These are phyloP conservation scores for Oryzias dopingdopingensis DNA, from an alignment of 2,797 vertebrate genomes.

Conservation along the genomic window DNA sequence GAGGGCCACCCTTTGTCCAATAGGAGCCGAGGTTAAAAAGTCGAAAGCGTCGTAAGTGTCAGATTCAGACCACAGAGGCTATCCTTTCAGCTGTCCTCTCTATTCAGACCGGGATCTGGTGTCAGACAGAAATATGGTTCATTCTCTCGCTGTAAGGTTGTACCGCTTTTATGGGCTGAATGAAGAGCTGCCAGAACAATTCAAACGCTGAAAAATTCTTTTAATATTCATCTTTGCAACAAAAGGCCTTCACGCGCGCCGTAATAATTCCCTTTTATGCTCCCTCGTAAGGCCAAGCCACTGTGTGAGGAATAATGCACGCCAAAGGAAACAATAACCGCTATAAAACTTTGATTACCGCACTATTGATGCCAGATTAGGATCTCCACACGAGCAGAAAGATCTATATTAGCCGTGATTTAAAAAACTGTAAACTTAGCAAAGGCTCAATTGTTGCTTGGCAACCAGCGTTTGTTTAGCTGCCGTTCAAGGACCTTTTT, in stretches of 20 bases:
- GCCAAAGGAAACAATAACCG: slow-evolving; percentile 17
- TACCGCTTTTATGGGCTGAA: slow-evolving; percentile 22
- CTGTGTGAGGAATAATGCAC: slow-evolving; percentile 3
- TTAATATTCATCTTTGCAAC: slow-evolving; percentile 45
- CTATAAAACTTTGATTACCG: slow-evolving; percentile 17
- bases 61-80: slow-evolving; percentile 52
- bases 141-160: slow-evolving; percentile 24
- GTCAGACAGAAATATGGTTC: slow-evolving; percentile 51
- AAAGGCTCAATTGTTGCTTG: slow-evolving; percentile 32
- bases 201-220: slow-evolving; percentile 44
- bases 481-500: slow-evolving; percentile 45
- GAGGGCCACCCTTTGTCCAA: slow-evolving; percentile 47
- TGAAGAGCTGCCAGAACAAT: slow-evolving; percentile 11
- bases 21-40: slow-evolving; percentile 67
- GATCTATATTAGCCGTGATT: slow-evolving; percentile 30
- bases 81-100: slow-evolving; percentile 53
- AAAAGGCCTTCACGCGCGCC: slow-evolving; percentile 12
- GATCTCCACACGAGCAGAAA: slow-evolving; percentile 23
- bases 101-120: slow-evolving; percentile 38
- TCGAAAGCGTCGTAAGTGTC: slow-evolving; percentile 64
- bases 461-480: slow-evolving; percentile 53
- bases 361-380: slow-evolving; percentile 23
- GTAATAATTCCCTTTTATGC: slow-evolving; percentile 14
- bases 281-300: slow-evolving; percentile 8
- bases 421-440: slow-evolving; percentile 38